These are phyloP conservation scores for Cephalopachus bancanus DNA, from an alignment of 2,797 vertebrate species.

Conservation along the genomic window DNA sequence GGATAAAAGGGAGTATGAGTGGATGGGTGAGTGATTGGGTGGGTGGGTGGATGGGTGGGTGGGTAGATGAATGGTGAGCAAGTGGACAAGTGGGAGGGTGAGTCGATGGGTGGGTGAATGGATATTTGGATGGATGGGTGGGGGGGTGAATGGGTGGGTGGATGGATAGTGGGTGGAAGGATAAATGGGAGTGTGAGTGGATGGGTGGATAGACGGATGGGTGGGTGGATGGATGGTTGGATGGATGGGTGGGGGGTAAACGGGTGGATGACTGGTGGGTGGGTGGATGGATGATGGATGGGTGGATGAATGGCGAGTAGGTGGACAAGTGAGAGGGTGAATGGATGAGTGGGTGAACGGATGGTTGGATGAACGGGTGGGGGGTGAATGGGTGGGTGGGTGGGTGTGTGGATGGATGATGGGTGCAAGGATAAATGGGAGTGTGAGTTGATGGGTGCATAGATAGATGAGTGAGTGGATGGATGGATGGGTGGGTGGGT, in stretches of 20 bases:
- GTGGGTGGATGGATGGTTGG: neutral
- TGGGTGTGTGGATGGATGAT: too few species aligned
- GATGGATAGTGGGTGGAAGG: neutral
- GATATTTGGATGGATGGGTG: neutral
- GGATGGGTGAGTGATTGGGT: too few species aligned
- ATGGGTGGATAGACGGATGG: too few species aligned
- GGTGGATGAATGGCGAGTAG: too few species aligned
- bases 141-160: neutral
- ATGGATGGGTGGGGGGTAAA: too few species aligned
- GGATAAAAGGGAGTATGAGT: too few species aligned
- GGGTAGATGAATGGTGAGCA: too few species aligned
- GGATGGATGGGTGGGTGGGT: neutral
- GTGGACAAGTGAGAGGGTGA: neutral
- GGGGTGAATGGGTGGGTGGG: neutral
- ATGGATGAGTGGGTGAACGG: fast-evolving
- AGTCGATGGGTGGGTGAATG: neutral
- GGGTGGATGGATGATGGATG: neutral
- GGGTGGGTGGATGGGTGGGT: neutral
- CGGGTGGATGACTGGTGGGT: neutral
- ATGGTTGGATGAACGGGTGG: neutral
- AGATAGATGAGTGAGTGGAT: neutral
- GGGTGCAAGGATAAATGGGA: too few species aligned
- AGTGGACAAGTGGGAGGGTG: neutral
- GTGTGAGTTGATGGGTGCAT: too few species aligned
- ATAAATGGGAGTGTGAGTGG: too few species aligned